These are phyloP conservation scores for Syngnathus typhle DNA, from an alignment of 2,113 vertebrate genomes.

Conservation along the genomic window DNA sequence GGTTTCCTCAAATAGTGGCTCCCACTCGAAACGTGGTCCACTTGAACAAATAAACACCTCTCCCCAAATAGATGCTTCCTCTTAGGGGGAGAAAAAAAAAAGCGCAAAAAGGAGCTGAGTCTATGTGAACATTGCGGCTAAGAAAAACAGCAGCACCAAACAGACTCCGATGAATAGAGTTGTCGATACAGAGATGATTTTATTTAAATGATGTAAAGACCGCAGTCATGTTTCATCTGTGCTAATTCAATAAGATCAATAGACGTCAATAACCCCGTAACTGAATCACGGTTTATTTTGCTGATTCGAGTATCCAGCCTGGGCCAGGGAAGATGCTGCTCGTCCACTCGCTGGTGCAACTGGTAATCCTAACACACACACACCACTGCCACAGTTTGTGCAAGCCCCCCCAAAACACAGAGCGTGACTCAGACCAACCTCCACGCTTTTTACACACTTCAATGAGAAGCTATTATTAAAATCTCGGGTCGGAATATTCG, in stretches of 20 bases:
- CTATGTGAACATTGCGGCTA: not conserved
- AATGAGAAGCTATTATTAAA: constrained; percentile 66
- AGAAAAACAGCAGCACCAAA: not conserved
- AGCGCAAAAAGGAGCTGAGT: not conserved
- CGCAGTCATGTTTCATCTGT: no score
- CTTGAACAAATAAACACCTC: not conserved
- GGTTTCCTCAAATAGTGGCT: not conserved
- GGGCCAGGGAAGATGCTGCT: constrained; percentile 12
- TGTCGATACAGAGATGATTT: no score
- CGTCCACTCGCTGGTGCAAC: constrained; percentile 15
- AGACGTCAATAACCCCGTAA: not conserved
- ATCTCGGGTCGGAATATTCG: constrained; percentile 55
- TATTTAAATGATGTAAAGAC: no score
- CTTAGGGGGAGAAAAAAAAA: not conserved
- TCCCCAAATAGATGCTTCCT: not conserved
- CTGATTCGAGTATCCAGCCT: constrained; percentile 7
- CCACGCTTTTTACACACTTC: constrained; percentile 71
- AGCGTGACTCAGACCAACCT: constrained; percentile 73
- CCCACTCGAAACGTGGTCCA: not conserved
- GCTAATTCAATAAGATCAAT: not conserved
- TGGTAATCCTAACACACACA: constrained; percentile 13
- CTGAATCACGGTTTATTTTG: constrained; percentile 1
- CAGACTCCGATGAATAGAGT: not conserved
- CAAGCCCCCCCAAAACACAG: constrained; percentile 68
- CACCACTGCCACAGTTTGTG: constrained; percentile 55